Base-by-base conservation (phyloP, 2,888 invertebrate genomes). In the Oegoconia quadripuncta region DNA sequence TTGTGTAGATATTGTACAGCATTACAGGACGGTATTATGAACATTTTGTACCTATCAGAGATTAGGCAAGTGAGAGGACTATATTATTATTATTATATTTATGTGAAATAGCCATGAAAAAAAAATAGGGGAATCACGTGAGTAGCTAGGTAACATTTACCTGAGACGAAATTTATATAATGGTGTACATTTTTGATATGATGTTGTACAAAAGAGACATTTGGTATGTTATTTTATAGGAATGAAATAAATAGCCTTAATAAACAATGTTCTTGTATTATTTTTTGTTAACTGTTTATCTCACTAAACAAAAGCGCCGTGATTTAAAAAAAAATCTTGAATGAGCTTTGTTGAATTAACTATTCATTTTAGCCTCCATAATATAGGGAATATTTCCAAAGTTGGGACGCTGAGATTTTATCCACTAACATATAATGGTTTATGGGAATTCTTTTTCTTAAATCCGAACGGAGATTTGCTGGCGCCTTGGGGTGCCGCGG, bases 211-310 rank as follows among this genome's bases (percentile, higher is more conserved):
- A 88, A 88, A 83, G 87, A 88, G 81, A 88, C 83, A 83, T 88
- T 88, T 88, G 86, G 88, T 88, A 88, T 88, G 88, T 87, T 88
- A 88, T 88, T 88, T 88, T 88, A 88, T 87, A 88, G 88, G 88
- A 88, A 88, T 86, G 84, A 88, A 88, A 88, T 88, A 88, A 88
- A 88, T 88, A 88, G 88, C 79, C 76, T 87, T 88, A 88, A 88
- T 84, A 78, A 82, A 80, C 48, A 53, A 44, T 44, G 47, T 53
- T 54, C 69, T 16, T 32, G 17, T 17, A 11, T 20, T 22, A 20
- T 32, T 20, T 20, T 30, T 2, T n/a, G n/a, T n/a, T n/a, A n/a
- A n/a, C n/a, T n/a, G n/a, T n/a, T n/a, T n/a, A n/a, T n/a, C n/a
- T n/a, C n/a, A n/a, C n/a, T n/a, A n/a, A n/a, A n/a, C n/a, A n/a